Percentiles rank a stretch among this genome's conserved stretches.
phyloP scores from a whole-genome alignment of 2,888 invertebrate species.

The Euplagia quadripunctaria region DNA sequence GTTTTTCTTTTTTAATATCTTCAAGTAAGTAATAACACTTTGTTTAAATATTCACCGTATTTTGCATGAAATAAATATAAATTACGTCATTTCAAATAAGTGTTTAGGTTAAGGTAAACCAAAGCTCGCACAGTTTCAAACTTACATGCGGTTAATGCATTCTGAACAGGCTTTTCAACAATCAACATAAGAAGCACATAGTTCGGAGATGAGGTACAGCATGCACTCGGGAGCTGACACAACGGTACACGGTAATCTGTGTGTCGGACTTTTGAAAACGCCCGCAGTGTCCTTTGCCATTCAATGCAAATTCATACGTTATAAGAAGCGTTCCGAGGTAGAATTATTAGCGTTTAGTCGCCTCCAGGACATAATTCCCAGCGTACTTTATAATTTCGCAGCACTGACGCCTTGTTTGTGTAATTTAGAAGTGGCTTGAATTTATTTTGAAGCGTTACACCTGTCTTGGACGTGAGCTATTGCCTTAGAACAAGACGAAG shows the following conservation, averaged over 20 bases:
- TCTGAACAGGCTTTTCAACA: conserved; percentile 47
- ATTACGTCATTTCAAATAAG: conserved; percentile 50
- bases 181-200: conserved; percentile 47
- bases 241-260: conserved; percentile 57
- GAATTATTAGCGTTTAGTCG: conserved; percentile 87
- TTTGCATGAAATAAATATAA: conserved; percentile 46
- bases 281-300: conserved; percentile 80
- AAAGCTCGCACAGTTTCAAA: conserved; percentile 49
- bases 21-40: conserved; percentile 37
- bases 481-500: conserved; percentile 22
- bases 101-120: conserved; percentile 51
- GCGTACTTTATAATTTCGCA: conserved; percentile 74
- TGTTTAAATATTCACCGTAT: conserved; percentile 47
- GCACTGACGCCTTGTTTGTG: conserved; percentile 63
- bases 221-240: conserved; percentile 34
- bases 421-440: conserved; percentile 47
- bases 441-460: conserved; percentile 43
- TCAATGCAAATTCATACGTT: conserved; percentile 85
- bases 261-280: conserved; percentile 69
- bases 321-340: conserved; percentile 81
- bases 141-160: conserved; percentile 49
- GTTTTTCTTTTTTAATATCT: conserved; percentile 42
- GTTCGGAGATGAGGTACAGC: conserved; percentile 39
- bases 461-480: conserved; percentile 42
- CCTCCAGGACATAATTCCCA: conserved; percentile 82